Base-by-base conservation (phyloP, 1,140 invertebrate genomes). In the Trachymyrmex septentrionalis region DNA sequence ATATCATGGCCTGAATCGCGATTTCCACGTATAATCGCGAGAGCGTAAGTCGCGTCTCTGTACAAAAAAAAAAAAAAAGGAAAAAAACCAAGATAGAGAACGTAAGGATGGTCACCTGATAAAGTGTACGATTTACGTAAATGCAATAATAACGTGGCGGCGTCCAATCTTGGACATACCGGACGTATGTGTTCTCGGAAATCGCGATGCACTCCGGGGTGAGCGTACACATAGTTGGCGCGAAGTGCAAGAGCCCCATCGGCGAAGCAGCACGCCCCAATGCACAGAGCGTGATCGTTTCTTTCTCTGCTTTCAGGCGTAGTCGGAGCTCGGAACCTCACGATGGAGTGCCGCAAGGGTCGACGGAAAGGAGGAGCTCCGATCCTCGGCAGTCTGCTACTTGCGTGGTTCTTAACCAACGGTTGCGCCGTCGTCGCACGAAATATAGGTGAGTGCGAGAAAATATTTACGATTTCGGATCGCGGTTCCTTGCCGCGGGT, bases 271-370 rank as follows among this genome's bases (percentile, higher is more conserved):
- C 55, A 53, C 77, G 77, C 61, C 66, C 66, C 53, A 59, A 16
- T 27, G 55, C 55, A 38, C 69, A 24, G 34, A 12, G 30, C 27
- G 24, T 84, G 44, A 84, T 84, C 80, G 27, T 75, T 50, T 71
- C 64, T 85, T 89, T 88, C 87, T 91, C 88, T 86, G 85, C 87
- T 93, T 93, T 21, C 92, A 95, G 94, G 94, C 94, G 93, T 95
- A 95, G 94, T 95, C 93, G 92, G 92, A 94, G 94, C 93, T 93
- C 91, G 92, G 91, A 92, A 93, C 92, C 91, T 93, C 92, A 94
- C 91, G 92, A 94, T 95, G 94, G 94, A 94, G 94, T 94, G 94
- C 92, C 94, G 94, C 92, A 95, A 93, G 93, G 93, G 92, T 94
- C 94, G 94, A 92, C 94, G 93, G 92, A 95, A 94, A 94, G 93